Evolutionary conservation across 2,113 vertebrate genomes (phyloP).

Genomic region (Pristiophorus japonicus): DNA sequence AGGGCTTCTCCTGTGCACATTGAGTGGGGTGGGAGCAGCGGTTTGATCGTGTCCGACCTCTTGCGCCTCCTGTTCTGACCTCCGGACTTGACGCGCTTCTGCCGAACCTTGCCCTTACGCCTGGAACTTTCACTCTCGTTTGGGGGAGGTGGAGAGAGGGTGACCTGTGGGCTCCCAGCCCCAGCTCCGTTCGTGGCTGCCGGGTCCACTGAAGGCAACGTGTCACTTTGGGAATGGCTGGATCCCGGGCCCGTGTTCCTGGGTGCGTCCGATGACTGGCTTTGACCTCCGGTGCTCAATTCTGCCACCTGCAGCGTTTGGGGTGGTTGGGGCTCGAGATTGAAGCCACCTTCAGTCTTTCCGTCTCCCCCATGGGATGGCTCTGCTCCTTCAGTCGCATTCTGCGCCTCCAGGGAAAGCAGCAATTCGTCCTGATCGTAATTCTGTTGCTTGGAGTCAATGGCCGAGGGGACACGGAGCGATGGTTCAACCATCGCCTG

Average conservation of each 20-base stretch:
- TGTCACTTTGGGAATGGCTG: background rate
- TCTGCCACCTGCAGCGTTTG: too few relatives aligned
- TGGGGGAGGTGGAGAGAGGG: background rate
- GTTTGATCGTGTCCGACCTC: background rate
- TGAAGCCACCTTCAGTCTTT: background rate
- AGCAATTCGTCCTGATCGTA: conserved; percentile 38
- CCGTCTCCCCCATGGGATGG: background rate
- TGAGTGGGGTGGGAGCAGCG: conserved; percentile 41
- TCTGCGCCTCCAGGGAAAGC: background rate
- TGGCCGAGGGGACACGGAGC: background rate
- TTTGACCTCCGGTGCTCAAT: background rate
- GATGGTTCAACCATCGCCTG: too few relatives aligned
- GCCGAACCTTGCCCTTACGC: conserved; percentile 36
- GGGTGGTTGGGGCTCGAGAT: background rate
- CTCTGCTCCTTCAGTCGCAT: rapidly evolving
- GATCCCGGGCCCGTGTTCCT: background rate
- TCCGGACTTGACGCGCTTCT: background rate
- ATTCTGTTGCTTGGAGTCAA: background rate
- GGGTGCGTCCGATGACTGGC: background rate
- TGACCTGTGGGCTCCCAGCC: background rate
- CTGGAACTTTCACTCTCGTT: background rate
- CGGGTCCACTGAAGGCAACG: background rate
- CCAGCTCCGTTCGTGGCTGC: too few relatives aligned
- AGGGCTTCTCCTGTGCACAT: conserved; percentile 44
- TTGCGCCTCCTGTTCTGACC: background rate